Evolutionary conservation across 2,797 vertebrate species (phyloP).

Genomic region (Iguana delicatissima): DNA sequence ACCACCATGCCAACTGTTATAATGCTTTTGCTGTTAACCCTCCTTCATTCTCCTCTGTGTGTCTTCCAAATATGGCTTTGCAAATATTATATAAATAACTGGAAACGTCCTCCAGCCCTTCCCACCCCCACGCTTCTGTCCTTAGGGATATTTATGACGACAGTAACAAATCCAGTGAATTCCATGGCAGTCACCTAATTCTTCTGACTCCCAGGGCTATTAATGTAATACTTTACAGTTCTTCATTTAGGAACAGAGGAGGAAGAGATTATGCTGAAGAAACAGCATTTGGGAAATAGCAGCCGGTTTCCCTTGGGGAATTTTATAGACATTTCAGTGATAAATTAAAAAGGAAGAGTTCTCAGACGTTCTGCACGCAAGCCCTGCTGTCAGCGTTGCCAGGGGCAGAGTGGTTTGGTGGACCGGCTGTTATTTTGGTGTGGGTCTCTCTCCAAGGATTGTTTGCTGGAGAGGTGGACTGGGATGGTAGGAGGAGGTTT

Average conservation of each 20-base stretch:
- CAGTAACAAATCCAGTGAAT: constrained; percentile 60
- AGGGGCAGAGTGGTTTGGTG: background rate
- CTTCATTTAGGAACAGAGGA: constrained; percentile 63
- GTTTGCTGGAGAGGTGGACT: background rate
- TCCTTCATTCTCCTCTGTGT: background rate
- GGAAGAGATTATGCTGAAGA: constrained; percentile 69
- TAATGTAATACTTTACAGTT: constrained; percentile 59
- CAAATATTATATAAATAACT: constrained; percentile 10
- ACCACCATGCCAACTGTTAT: rapidly evolving
- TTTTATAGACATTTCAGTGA: constrained; percentile 62
- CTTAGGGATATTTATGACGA: constrained; percentile 44
- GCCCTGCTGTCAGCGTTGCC: background rate
- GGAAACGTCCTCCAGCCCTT: background rate
- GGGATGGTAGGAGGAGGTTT: too few relatives aligned
- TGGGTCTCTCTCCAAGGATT: constrained; percentile 12
- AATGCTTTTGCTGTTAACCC: background rate
- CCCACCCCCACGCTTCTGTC: background rate
- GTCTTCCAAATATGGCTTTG: constrained; percentile 5
- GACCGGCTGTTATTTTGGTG: constrained; percentile 11
- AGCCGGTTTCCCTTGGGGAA: constrained; percentile 64
- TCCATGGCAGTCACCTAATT: constrained; percentile 47
- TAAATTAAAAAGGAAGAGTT: constrained; percentile 62
- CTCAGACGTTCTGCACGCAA: background rate
- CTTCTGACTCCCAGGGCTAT: constrained; percentile 59
- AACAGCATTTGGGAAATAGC: constrained; percentile 65